Base-by-base conservation (phyloP, 1,140 invertebrate genomes). In the Galendromus occidentalis region DNA sequence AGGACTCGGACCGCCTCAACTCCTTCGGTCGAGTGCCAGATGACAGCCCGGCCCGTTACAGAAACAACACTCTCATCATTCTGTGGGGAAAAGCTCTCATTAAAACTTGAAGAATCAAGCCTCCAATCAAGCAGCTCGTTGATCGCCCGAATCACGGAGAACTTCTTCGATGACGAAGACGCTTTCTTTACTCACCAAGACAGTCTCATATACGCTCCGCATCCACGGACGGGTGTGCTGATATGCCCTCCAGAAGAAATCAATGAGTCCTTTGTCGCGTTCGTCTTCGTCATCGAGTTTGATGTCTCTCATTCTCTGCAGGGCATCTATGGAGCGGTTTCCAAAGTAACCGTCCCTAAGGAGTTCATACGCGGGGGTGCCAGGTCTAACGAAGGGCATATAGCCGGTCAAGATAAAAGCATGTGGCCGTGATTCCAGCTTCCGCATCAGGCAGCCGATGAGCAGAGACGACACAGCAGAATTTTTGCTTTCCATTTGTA, bases 151-250 rank as follows among this genome's bases (percentile, higher is more conserved):
- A n/a, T n/a, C n/a, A n/a, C n/a, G n/a, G n/a, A 39, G 33, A 39
- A 9, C 33, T 39, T 39, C 33, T 47, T 4, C 18, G 45, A 47
- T 47, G 45, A 22, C 17, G 45, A 7, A 47, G 17, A 44, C 42
- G 12, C 12, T 44, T 44, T n/a, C 18, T 6, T 20, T 4, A 59
- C 51, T 14, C 33, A 59, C 51, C 22, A 59, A 9, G 12, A 59
- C 51, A 59, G 51, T 59, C 25, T 59, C 51, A 33, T 59, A 59
- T 14, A 59, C 51, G 51, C 51, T 59, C 9, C 51, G 51, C 51
- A 59, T 59, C 51, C 51, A 59, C 1, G 51, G 51, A 17, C 51
- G 51, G 25, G 51, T 20, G 25, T 59, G 51, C 20, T 59, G 51
- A 22, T 59, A 59, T 25, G 51, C 51, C 9, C 25, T 59, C 51